Evolutionary conservation across 2,113 vertebrate genomes (phyloP).

Genomic region (Dipodomys spectabilis): DNA sequence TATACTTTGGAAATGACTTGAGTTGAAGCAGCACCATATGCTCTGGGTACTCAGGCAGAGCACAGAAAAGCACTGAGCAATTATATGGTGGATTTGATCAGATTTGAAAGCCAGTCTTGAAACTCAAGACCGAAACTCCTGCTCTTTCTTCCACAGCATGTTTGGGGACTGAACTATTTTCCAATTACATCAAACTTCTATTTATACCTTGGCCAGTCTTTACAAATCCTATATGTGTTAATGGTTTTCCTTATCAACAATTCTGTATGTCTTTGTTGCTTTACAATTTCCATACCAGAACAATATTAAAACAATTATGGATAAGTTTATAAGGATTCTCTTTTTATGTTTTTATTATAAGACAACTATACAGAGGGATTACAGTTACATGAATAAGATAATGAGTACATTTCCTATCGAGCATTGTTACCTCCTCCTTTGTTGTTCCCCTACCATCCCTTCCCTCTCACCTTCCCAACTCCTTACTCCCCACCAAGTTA

Average conservation of each 20-base stretch:
- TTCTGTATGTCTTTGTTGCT: not conserved
- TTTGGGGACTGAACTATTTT: constrained; percentile 36
- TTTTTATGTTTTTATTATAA: no score
- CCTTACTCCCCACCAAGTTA: no score
- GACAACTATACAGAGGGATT: no score
- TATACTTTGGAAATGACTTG: constrained; percentile 2
- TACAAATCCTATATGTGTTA: not conserved
- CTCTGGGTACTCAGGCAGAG: constrained; percentile 11
- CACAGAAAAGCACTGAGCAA: constrained; percentile 47
- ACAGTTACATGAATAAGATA: no score
- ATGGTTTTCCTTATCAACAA: constrained; percentile 23
- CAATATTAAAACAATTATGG: not conserved
- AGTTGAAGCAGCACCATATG: not conserved
- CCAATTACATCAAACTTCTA: constrained; percentile 53
- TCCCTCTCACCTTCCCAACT: no score
- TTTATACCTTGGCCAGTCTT: constrained; percentile 43
- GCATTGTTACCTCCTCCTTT: no score
- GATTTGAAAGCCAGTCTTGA: constrained; percentile 62
- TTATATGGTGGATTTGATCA: constrained; percentile 57
- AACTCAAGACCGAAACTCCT: constrained; percentile 50
- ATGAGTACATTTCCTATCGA: no score
- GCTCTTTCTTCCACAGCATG: constrained; percentile 36
- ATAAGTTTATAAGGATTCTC: not conserved
- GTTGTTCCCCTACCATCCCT: no score
- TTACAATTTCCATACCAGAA: not conserved